Percentiles rank a stretch among this genome's conserved stretches.
Conservation (phyloP, 2,888 invertebrate species). For the Ashinkailepas kermadecensis region DNA sequence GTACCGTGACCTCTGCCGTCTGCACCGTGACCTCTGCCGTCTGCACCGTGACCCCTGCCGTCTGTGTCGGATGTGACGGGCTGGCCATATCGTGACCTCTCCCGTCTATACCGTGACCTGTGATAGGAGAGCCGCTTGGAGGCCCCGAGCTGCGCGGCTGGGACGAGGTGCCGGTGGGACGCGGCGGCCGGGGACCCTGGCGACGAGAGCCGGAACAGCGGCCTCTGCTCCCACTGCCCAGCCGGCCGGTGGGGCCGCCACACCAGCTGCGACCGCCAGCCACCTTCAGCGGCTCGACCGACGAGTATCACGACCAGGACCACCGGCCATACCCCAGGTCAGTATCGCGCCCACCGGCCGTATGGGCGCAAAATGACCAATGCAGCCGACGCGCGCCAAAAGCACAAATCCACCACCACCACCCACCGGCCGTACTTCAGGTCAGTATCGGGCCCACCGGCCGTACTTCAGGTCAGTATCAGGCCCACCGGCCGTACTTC, state of each 20-base stretch:
- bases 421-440: neutral
- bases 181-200: neutral
- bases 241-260: constrained; percentile 1
- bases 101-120: too few species aligned
- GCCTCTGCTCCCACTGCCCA: neutral
- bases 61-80: too few species aligned
- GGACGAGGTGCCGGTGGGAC: neutral
- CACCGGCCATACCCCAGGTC: neutral
- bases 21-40: too few species aligned
- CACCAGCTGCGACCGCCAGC: neutral
- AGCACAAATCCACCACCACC: too few species aligned
- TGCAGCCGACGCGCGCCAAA: too few species aligned
- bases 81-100: too few species aligned
- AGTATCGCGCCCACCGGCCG: too few species aligned
- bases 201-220: neutral
- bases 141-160: neutral
- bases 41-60: too few species aligned
- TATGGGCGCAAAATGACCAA: too few species aligned
- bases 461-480: neutral
- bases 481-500: neutral
- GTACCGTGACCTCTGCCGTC: too few species aligned
- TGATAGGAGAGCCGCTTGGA: too few species aligned
- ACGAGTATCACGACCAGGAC: constrained; percentile 6
- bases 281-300: neutral
- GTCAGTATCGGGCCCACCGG: too few species aligned